Conservation (phyloP, 2,113 vertebrate genomes). For the Melanerpes formicivorus region DNA sequence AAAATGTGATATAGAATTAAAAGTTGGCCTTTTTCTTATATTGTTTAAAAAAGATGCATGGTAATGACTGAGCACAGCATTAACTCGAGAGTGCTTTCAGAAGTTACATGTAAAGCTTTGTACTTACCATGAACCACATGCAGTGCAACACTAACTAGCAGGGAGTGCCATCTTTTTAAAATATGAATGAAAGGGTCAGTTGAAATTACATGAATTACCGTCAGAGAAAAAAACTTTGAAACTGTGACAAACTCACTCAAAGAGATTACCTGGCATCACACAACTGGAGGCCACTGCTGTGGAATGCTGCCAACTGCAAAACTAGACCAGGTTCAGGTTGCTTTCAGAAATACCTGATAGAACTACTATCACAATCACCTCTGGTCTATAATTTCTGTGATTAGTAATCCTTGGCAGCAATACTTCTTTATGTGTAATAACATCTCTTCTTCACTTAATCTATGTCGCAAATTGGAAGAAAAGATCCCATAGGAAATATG, state of each 20-base stretch:
- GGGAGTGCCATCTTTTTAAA: neutral
- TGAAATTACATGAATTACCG: neutral
- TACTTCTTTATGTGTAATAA: neutral
- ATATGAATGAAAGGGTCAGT: neutral
- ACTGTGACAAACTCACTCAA: neutral
- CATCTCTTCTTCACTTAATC: slow-evolving; percentile 6
- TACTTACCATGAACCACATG: neutral
- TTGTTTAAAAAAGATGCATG: neutral
- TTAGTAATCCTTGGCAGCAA: neutral
- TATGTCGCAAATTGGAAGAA: neutral
- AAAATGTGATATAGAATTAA: neutral
- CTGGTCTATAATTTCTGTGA: neutral
- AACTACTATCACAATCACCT: neutral
- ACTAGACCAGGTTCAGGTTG: neutral
- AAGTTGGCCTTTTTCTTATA: neutral
- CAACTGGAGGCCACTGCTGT: neutral
- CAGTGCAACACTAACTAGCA: neutral
- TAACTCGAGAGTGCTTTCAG: neutral
- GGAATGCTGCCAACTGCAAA: neutral
- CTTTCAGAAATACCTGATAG: neutral
- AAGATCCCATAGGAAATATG: neutral
- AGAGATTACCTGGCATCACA: neutral
- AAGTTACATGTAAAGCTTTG: neutral
- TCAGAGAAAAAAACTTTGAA: neutral
- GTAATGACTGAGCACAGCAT: neutral